These are phyloP conservation scores for Pristionchus japonicus DNA, from an alignment of 2,888 invertebrate species.

Conservation along the genomic window DNA sequence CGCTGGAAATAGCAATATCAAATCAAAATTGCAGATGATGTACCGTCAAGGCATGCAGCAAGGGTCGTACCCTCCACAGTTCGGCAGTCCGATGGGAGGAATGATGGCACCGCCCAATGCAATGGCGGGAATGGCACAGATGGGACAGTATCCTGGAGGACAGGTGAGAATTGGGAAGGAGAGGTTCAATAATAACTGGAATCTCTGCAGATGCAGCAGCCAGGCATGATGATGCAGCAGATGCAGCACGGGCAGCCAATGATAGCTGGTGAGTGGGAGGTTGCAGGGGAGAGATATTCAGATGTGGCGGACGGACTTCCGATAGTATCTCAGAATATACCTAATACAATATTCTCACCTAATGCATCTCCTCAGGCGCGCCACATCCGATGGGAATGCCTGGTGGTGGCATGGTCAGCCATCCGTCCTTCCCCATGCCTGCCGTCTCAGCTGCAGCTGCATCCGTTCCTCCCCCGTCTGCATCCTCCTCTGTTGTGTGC, in stretches of 20 bases:
- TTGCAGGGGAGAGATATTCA: too few relatives aligned
- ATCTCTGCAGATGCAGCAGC: neutral
- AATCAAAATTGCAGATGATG: neutral
- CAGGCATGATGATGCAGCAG: constrained; percentile 11
- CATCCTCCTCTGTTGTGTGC: neutral
- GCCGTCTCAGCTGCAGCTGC: neutral
- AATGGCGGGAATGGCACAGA: constrained; percentile 8
- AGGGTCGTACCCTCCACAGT: neutral
- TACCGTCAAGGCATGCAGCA: neutral
- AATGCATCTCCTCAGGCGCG: neutral
- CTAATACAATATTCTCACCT: too few relatives aligned
- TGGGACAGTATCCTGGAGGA: constrained; percentile 18
- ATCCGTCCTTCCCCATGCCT: neutral
- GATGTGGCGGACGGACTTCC: too few relatives aligned
- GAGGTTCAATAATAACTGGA: neutral
- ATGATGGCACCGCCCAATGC: neutral
- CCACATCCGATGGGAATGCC: constrained; percentile 10
- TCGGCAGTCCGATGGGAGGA: constrained; percentile 38
- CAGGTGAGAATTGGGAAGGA: neutral
- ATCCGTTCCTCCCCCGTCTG: neutral
- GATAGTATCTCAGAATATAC: too few relatives aligned
- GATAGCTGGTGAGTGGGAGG: neutral
- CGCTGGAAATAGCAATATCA: too few relatives aligned
- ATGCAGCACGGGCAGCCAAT: constrained; percentile 1
- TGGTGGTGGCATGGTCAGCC: neutral